phyloP scores from a whole-genome alignment of 2,113 vertebrate species.

The Xiphophorus couchianus region DNA sequence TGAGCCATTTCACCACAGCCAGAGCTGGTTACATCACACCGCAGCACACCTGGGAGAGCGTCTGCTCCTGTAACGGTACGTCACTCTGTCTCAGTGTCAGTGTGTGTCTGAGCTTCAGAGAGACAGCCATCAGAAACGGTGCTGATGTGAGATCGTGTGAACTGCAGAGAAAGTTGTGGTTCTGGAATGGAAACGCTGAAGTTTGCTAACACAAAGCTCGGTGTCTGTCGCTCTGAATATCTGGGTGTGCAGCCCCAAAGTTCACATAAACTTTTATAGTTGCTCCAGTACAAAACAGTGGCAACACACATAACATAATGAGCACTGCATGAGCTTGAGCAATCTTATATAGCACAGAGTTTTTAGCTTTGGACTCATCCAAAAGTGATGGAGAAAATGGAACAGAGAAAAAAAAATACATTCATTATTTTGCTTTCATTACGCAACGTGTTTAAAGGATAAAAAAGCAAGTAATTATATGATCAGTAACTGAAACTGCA shows the following conservation, averaged over 20 bases:
- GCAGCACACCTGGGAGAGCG: slow-evolving; percentile 84
- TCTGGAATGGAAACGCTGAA: not conserved
- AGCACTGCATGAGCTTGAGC: not conserved
- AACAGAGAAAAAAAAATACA: not conserved
- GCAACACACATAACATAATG: not conserved
- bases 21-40: slow-evolving; percentile 91
- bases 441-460: not conserved
- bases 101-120: slow-evolving; percentile 1
- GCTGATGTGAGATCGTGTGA: not conserved
- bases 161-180: not conserved
- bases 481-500: not conserved
- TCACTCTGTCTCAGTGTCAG: not conserved
- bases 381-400: not conserved
- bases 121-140: not conserved
- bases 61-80: slow-evolving; percentile 92
- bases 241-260: slow-evolving; percentile 1
- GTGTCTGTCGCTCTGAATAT: not conserved
- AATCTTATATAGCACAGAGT: not conserved
- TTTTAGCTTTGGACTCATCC: not conserved
- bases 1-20: slow-evolving; percentile 87
- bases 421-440: not conserved
- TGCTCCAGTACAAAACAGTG: not conserved
- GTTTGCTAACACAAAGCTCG: not conserved
- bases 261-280: not conserved
- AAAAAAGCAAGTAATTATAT: not conserved